These are phyloP conservation scores for Nowickia ferox DNA, from an alignment of 2,888 invertebrate genomes.

Conservation along the genomic window DNA sequence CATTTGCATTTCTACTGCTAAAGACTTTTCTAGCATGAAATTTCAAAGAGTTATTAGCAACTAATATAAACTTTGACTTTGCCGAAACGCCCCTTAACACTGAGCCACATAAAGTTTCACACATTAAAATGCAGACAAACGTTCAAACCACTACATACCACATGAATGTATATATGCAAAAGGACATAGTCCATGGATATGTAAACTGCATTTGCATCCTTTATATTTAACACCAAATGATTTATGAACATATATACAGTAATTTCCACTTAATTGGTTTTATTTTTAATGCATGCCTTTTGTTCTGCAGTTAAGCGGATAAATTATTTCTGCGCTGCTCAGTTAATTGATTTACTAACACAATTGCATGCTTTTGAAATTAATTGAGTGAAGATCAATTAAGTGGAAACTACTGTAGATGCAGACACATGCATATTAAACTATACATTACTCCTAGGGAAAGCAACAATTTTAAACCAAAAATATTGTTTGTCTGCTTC, in stretches of 20 bases:
- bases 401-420: too few relatives aligned
- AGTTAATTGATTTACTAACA: too few relatives aligned
- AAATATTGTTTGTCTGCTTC: too few relatives aligned
- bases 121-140: constrained; percentile 21
- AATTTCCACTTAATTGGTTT: too few relatives aligned
- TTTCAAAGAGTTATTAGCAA: constrained; percentile 72
- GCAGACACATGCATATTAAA: too few relatives aligned
- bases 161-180: neutral
- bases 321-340: too few relatives aligned
- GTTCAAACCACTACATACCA: neutral
- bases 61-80: constrained; percentile 73
- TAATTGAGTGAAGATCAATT: too few relatives aligned
- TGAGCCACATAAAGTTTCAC: constrained; percentile 60
- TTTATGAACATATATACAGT: constrained; percentile 35
- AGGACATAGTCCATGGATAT: neutral
- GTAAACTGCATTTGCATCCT: neutral
- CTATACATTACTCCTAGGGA: too few relatives aligned
- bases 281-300: too few relatives aligned
- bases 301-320: too few relatives aligned
- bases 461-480: too few relatives aligned
- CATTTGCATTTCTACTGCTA: constrained; percentile 23
- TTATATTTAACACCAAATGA: constrained; percentile 47
- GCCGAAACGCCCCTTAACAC: constrained; percentile 67
- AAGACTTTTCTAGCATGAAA: constrained; percentile 59
- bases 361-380: too few relatives aligned